Evolutionary conservation across 2,888 invertebrate species (phyloP).

Genomic region (Sussaba pulchella): DNA sequence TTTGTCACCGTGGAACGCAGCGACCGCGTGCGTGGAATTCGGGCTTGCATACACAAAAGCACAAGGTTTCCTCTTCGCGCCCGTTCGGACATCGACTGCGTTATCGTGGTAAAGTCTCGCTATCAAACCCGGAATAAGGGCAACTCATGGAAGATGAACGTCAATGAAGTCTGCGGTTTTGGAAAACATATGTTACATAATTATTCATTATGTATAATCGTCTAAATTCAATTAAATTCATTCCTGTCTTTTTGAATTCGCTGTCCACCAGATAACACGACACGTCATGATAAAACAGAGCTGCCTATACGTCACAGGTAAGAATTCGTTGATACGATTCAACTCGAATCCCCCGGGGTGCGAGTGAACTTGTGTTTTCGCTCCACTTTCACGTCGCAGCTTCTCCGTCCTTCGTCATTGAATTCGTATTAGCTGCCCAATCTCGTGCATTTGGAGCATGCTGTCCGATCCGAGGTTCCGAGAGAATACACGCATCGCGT

Average conservation of each 20-base stretch:
- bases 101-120: slow-evolving; percentile 43
- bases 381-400: slow-evolving; percentile 55
- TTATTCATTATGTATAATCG: not conserved
- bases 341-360: slow-evolving; percentile 45
- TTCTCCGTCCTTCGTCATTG: slow-evolving; percentile 44
- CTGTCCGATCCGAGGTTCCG: slow-evolving; percentile 55
- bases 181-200: slow-evolving; percentile 12
- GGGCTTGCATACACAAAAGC: slow-evolving; percentile 43
- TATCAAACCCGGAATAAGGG: slow-evolving; percentile 53
- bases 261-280: too few species aligned
- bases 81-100: slow-evolving; percentile 40
- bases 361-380: slow-evolving; percentile 65
- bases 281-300: too few species aligned
- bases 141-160: slow-evolving; percentile 57
- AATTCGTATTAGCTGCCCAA: slow-evolving; percentile 62
- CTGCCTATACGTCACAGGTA: slow-evolving; percentile 28
- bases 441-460: slow-evolving; percentile 65
- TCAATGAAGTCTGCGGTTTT: slow-evolving; percentile 58
- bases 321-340: slow-evolving; percentile 34
- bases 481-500: slow-evolving; percentile 53
- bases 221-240: too few species aligned
- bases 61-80: slow-evolving; percentile 58
- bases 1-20: slow-evolving; percentile 79
- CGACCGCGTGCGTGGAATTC: slow-evolving; percentile 61
- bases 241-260: too few species aligned